Base-by-base conservation (phyloP, 2,888 invertebrate species). In the Acrobasis suavella region DNA sequence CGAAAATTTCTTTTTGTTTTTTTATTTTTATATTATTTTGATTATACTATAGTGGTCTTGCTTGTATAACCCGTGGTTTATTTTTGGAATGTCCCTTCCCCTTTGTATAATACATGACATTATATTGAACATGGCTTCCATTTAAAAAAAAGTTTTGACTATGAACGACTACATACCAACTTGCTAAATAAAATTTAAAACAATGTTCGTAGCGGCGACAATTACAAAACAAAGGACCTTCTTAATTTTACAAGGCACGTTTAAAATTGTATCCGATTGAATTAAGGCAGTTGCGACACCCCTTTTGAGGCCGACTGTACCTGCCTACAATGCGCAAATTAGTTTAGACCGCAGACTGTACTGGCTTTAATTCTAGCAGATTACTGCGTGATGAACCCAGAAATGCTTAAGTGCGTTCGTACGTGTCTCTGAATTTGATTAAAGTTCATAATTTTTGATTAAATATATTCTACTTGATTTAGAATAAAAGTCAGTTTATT, bases 361-460 rank as follows among this genome's bases (percentile, higher is more conserved):
- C 64, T 55, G 58, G 60, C 58, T 60, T 61, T 65, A 64, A 65
- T 65, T 63, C 54, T 59, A 17, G 55, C 62, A 60, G 54, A 65
- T 67, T 62, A 65, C 63, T 17, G 58, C 55, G 62, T 67, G 64
- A 67, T 67, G 62, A 64, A 61, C 62, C 42, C 62, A 32, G 58
- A 59, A 60, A 32, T 55, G 12, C 56, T 39, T 39, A 56, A 39
- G 39, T 56, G 39, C 39, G 42, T 42, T 39, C 42, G 16, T 56
- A n/a, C 56, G 17, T 56, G 55, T 6, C 42, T 14, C 56, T 39
- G 42, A 56, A 12, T 42, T 56, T 16, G 17, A 56, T 56, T 56
- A 56, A 56, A 42, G 3, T 39, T 56, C 17, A 56, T 55, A 39
- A 55, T 56, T 42, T 56, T 17, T 56, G 42, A 42, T 56, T 42